Conservation (phyloP, 1,140 invertebrate species). For the Belonocnema kinseyi region DNA sequence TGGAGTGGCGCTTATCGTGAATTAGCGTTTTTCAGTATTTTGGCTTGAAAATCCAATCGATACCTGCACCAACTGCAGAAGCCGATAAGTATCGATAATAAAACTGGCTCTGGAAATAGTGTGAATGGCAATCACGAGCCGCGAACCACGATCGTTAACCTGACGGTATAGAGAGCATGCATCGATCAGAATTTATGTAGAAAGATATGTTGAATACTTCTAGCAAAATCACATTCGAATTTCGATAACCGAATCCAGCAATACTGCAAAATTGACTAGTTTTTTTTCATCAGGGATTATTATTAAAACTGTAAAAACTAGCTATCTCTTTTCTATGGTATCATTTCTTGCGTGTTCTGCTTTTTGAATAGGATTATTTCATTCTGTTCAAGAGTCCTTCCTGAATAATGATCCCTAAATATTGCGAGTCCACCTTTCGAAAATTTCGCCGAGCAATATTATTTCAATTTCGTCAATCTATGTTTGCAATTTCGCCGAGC, state of each 20-base stretch:
- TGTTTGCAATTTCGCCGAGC: too few relatives aligned
- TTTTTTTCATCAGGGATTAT: background rate
- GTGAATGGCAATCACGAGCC: slow-evolving; percentile 16
- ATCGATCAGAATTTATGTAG: slow-evolving; percentile 21
- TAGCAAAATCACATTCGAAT: slow-evolving; percentile 10
- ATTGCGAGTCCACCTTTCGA: too few relatives aligned
- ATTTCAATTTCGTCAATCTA: too few relatives aligned
- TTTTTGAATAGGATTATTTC: too few relatives aligned
- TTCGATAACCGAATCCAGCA: background rate
- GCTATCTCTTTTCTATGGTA: too few relatives aligned
- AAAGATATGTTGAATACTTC: background rate
- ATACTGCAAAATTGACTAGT: background rate
- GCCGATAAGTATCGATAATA: slow-evolving; percentile 26
- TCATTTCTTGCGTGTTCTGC: too few relatives aligned
- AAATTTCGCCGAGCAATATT: too few relatives aligned
- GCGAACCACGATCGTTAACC: slow-evolving; percentile 17
- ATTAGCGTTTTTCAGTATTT: slow-evolving; percentile 10
- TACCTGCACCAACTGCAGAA: slow-evolving; percentile 6
- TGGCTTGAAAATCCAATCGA: slow-evolving; percentile 5
- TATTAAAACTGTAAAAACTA: background rate
- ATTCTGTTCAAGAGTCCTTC: too few relatives aligned
- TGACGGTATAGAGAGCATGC: slow-evolving; percentile 3
- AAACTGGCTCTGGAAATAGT: slow-evolving; percentile 19
- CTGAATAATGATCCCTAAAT: too few relatives aligned
- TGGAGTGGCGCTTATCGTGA: background rate